Base-by-base conservation (phyloP, 2,113 vertebrate genomes). In the Poeciliopsis occidentalis region DNA sequence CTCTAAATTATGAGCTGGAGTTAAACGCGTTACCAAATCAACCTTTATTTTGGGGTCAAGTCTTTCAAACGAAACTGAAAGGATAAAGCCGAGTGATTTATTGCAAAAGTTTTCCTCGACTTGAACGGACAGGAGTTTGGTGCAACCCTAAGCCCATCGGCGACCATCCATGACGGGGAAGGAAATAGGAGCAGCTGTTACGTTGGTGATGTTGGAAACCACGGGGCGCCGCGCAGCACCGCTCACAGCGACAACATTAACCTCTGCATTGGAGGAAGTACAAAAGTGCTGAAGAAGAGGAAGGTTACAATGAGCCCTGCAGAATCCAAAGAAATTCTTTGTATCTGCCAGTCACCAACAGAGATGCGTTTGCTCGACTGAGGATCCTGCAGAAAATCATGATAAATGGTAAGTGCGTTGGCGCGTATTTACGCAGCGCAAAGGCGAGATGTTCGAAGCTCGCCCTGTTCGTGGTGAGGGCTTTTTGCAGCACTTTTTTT, bases 331-430 rank as follows among this genome's bases (percentile, higher is more conserved):
- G 60, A 30, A 29, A 65, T 24, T 69, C 37, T 4, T 44, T 24
- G 73, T 78, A 72, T 77, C 73, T 78, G 51, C 24, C 47, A 65
- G 78, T 31, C 24, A 39, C 75, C 57, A 62, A 75, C 62, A 64
- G 84, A 82, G 69, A 91, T 85, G 85, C 74, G 72, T 89, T 89
- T 77, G 71, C 76, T 82, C 67, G 66, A 83, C 65, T 87, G 87
- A 90, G 63, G 91, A 70, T 84, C 86, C 82, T 24, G 87, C 86
- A 54, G 75, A 78, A 90, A 73, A 87, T 82, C 75, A 87, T 93
- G 93, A 92, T 93, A 92, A 94, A 95, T 95, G 94, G 94, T 94
- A 84, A 78, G 90, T 77, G 64, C 13, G n/a, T 15, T n/a, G 63
- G 41, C 64, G 78, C 76, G 70, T 68, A 26, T 51, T 86, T 83